Percentiles rank a stretch among this genome's conserved stretches.
These are phyloP conservation scores for Muscicapa striata DNA, from an alignment of 2,797 vertebrate genomes.

Conservation along the genomic window DNA sequence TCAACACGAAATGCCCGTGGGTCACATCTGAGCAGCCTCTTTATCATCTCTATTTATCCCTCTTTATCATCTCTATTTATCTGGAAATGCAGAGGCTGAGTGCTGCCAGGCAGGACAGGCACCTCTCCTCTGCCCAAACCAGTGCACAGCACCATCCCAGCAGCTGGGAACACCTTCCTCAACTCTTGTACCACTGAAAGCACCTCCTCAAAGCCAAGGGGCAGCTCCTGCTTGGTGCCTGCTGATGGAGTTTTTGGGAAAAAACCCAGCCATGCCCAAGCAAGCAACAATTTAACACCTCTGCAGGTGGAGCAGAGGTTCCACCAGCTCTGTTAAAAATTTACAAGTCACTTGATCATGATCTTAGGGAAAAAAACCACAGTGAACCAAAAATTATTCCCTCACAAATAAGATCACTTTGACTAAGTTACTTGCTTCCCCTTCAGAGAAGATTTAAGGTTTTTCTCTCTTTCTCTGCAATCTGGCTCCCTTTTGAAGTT, in stretches of 20 bases:
- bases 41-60: background rate
- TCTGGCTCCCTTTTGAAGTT: slow-evolving; percentile 66
- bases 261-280: background rate
- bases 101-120: background rate
- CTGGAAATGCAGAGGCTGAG: background rate
- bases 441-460: slow-evolving; percentile 53
- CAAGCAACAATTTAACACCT: background rate
- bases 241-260: background rate
- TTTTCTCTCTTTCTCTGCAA: slow-evolving; percentile 60
- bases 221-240: background rate
- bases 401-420: slow-evolving; percentile 43
- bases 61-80: background rate
- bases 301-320: background rate
- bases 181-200: background rate
- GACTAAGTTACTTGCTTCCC: slow-evolving; percentile 35
- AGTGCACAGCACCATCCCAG: fast-evolving
- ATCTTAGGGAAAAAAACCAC: background rate
- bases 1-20: background rate
- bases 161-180: background rate
- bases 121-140: background rate
- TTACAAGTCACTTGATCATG: background rate
- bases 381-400: background rate
- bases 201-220: background rate
- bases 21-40: background rate
- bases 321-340: background rate